These are phyloP conservation scores for Hemitrygon akajei DNA, from an alignment of 2,797 vertebrate genomes.

Conservation along the genomic window DNA sequence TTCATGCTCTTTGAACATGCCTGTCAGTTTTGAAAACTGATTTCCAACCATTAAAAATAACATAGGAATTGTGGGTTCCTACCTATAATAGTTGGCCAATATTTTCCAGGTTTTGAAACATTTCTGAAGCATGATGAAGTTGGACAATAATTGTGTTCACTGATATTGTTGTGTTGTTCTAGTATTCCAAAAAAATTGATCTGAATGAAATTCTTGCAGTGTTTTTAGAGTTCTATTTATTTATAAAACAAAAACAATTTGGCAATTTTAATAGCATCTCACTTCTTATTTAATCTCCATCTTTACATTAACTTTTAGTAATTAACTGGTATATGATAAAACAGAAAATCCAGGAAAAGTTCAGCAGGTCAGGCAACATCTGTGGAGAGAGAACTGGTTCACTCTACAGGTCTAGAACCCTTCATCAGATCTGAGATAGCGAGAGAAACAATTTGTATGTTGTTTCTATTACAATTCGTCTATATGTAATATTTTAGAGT, in stretches of 20 bases:
- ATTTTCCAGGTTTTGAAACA: background rate
- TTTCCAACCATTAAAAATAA: background rate
- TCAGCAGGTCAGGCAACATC: too few relatives aligned
- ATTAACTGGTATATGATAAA: background rate
- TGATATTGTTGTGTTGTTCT: background rate
- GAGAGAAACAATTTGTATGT: too few relatives aligned
- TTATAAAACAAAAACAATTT: background rate
- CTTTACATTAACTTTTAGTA: background rate
- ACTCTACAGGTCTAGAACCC: too few relatives aligned
- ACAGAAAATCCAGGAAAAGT: too few relatives aligned
- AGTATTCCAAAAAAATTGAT: background rate
- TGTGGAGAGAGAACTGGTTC: too few relatives aligned
- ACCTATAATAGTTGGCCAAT: background rate
- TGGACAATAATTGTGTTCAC: background rate
- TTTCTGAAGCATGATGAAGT: background rate
- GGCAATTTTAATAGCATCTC: background rate
- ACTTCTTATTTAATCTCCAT: background rate
- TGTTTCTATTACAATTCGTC: too few relatives aligned
- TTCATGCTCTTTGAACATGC: background rate
- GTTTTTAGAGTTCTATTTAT: background rate
- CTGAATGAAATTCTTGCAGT: background rate
- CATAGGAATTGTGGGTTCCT: background rate
- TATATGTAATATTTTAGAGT: background rate
- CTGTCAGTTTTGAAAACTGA: background rate
- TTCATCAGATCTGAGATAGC: too few relatives aligned